Evolutionary conservation across 2,113 vertebrate genomes (phyloP).

Genomic region (Mobula birostris): DNA sequence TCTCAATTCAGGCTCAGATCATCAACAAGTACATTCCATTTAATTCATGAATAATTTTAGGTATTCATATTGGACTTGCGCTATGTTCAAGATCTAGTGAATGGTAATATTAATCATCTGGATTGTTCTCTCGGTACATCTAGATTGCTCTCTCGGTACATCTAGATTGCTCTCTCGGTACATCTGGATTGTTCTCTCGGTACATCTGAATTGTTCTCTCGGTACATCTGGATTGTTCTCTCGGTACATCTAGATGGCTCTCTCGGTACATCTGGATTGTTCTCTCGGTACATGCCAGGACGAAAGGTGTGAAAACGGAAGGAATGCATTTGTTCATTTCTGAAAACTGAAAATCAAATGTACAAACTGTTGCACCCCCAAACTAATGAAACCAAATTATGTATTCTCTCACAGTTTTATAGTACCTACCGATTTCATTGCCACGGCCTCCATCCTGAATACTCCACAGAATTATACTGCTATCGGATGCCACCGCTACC

Average conservation of each 20-base stretch:
- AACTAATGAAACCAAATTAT: background rate
- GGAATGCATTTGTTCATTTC: background rate
- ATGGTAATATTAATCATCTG: background rate
- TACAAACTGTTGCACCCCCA: background rate
- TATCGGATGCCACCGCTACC: conserved; percentile 88
- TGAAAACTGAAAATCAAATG: background rate
- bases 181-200: background rate
- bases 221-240: background rate
- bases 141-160: background rate
- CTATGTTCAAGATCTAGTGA: background rate
- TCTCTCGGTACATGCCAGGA: background rate
- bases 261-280: background rate
- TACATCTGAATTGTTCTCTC: background rate
- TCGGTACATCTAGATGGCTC: too few relatives aligned
- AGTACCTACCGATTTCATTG: conserved; percentile 77
- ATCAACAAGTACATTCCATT: background rate
- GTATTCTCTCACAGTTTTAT: background rate
- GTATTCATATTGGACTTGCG: background rate
- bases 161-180: background rate
- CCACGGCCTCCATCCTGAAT: conserved; percentile 91
- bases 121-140: background rate
- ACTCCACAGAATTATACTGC: conserved; percentile 92
- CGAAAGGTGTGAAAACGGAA: background rate
- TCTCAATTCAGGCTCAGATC: background rate
- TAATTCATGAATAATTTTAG: background rate